A percentile compares a stretch with the other conserved stretches of the same genome.
These are phyloP conservation scores for Xenopus petersii DNA, from an alignment of 2,797 vertebrate species.

Conservation along the genomic window DNA sequence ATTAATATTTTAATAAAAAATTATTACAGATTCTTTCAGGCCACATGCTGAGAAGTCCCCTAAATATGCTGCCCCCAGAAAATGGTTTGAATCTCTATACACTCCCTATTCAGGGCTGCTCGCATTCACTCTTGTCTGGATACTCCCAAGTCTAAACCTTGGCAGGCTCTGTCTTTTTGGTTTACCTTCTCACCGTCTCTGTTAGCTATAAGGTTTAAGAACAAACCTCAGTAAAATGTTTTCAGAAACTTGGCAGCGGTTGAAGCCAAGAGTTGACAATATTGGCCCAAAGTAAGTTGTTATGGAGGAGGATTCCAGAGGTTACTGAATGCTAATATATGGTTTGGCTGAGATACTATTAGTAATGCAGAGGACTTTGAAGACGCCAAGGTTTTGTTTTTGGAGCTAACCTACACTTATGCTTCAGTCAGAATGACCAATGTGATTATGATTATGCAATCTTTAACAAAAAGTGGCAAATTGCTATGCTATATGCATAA, in stretches of 20 bases:
- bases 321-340: conserved; percentile 31
- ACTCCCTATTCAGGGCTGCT: too few relatives aligned
- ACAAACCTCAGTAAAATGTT: conserved; percentile 5
- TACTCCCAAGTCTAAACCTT: conserved; percentile 4
- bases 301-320: conserved; percentile 24
- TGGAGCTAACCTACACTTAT: conserved; percentile 13
- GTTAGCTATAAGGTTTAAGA: conserved; percentile 8
- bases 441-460: conserved; percentile 5
- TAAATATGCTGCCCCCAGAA: too few relatives aligned
- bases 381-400: conserved; percentile 17
- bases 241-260: conserved; percentile 24
- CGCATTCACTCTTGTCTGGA: too few relatives aligned
- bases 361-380: conserved; percentile 5
- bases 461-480: not conserved
- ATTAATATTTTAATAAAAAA: too few relatives aligned
- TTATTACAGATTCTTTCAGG: too few relatives aligned
- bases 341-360: conserved; percentile 26
- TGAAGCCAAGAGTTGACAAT: conserved; percentile 22
- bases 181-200: conserved; percentile 4
- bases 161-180: not conserved
- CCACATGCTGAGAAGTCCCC: too few relatives aligned
- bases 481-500: not conserved
- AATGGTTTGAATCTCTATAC: too few relatives aligned
- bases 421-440: conserved; percentile 5
- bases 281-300: conserved; percentile 21